Base-by-base conservation (phyloP, 2,113 vertebrate genomes). In the Oncorhynchus mykiss region DNA sequence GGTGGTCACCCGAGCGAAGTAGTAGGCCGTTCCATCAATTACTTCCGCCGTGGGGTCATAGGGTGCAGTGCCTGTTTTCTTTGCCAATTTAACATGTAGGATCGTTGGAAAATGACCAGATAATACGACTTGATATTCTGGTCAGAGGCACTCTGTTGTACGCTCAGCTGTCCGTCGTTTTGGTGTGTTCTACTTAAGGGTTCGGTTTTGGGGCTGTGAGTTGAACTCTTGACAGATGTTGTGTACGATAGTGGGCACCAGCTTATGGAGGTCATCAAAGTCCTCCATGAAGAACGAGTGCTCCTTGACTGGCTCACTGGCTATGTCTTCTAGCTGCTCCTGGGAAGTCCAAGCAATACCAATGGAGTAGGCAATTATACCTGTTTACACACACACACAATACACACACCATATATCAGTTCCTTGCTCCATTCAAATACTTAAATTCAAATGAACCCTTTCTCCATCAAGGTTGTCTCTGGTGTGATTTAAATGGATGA, bases 171-270 rank as follows among this genome's bases (percentile, higher is more conserved):
- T 12, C 39, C 0, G 9, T 45, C 39, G 0, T 45, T 45, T 45
- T 45, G 39, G 2, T 45, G 39, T 45, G 39, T 45, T 45, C 39
- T 12, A 45, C 39, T 11, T 11, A 45, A 45, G 39, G 9, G 69
- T 69, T 97, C 92, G 99, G 91, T 99, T 99, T 81, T 95, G 93
- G 67, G 97, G 97, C 89, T 96, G 97, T 8, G 97, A 96, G 88
- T 98, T 99, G 90, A 98, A 99, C 85, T 99, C 98, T 78, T 94
- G 94, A 88, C 98, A 99, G 89, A 99, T 99, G 89, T 98, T 99
- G 92, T 94, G 90, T 82, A 98, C 94, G 86, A 99, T 95, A 82
- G 90, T 96, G 72, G 96, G 87, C 24, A 98, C 96, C 1, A 91
- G 93, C 78, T 88, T 93, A 90, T 97, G 95, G 69, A 99, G 96